Evolutionary conservation across 1,140 invertebrate species (phyloP).

Genomic region (Zaprionus ornatus): DNA sequence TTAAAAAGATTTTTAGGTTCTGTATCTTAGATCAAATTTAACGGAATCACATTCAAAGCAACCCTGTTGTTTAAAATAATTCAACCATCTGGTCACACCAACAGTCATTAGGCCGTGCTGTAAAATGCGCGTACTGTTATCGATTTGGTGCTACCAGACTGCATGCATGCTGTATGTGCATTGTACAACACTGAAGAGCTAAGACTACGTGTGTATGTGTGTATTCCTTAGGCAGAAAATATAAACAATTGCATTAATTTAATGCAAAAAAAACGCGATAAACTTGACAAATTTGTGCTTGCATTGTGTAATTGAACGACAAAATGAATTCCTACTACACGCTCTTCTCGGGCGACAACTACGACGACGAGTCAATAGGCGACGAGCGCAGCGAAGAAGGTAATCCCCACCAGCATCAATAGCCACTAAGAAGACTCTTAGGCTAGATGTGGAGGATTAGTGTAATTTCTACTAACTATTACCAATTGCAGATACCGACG

Average conservation of each 20-base stretch:
- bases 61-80: not conserved
- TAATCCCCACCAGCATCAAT: constrained; percentile 24
- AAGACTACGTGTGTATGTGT: constrained; percentile 30
- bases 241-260: constrained; percentile 34
- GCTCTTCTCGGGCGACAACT: constrained; percentile 58
- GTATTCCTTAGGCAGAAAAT: constrained; percentile 19
- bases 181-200: constrained; percentile 23
- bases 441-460: not conserved
- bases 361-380: constrained; percentile 71
- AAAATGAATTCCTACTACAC: constrained; percentile 63
- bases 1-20: too few species aligned
- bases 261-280: constrained; percentile 5
- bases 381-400: constrained; percentile 74
- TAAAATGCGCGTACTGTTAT: not conserved
- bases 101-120: not conserved
- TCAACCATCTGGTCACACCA: not conserved
- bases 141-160: constrained; percentile 11
- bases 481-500: constrained; percentile 90
- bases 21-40: not conserved
- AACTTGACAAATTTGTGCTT: not conserved
- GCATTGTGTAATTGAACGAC: not conserved
- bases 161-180: not conserved
- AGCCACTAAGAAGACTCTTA: not conserved
- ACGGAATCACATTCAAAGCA: not conserved
- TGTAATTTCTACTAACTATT: constrained; percentile 19